Evolutionary conservation across 2,113 vertebrate species (phyloP), one percentile per base, ranked within the genome.

Genomic region (Brachypteracias leptosomus): DNA sequence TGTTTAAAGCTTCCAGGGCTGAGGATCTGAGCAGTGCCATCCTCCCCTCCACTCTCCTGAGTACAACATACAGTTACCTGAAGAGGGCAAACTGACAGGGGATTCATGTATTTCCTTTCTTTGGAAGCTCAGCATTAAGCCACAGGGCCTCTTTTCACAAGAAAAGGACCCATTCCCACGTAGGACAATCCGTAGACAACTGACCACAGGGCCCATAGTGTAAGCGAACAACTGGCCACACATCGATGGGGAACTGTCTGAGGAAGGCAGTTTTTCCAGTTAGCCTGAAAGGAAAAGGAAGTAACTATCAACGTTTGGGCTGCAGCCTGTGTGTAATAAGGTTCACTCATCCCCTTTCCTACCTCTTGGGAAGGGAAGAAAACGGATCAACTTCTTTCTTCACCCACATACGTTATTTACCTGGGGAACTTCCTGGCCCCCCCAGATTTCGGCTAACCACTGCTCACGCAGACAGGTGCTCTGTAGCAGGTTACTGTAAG

Each of bases 21-120:
- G 35, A 38, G 55, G 55, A 58, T 85, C 20, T 54, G 36, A 71
- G 65, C 57, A 90, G 24, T 12, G 40, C 21, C 36, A 33, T 9
- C 19, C 42, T 38, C 11, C 19, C 7, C 21, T 81, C 31, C 22
- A 7, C 47, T 46, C 29, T 42, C 18, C 29, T 2, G 6, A 10
- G 18, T 28, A 4, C 0, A 0, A 47, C 22, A 33, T 1, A 14
- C 2, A 18, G 38, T 57, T 54, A 61, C 35, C 35, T 19, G 26
- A 65, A 42, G n/a, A 84, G 36, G 2, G 8, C 7, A 42, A 57
- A 46, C 19, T 36, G 31, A 16, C 31, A 49, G 16, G 61, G 7
- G 13, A 52, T 11, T 10, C 7, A 8, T 0, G 0, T 10, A 46
- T 36, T 44, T 75, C 20, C 33, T 67, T 49, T 46, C 42, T 68